These are phyloP conservation scores for Microplitis mediator DNA, from an alignment of 1,140 invertebrate genomes.

Conservation along the genomic window DNA sequence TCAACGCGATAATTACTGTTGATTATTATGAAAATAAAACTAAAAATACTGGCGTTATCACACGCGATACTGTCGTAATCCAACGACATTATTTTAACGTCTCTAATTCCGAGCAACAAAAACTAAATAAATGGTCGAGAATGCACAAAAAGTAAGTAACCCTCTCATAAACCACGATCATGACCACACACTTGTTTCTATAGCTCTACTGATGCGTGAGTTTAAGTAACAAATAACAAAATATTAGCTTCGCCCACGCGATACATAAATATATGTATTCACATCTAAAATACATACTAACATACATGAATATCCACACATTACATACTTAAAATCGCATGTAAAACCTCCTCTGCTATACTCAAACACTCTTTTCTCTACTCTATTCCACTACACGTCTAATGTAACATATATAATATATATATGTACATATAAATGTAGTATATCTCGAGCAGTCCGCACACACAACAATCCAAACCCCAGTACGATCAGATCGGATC, in stretches of 20 bases:
- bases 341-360: background rate
- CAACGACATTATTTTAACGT: slow-evolving; percentile 9
- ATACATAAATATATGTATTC: background rate
- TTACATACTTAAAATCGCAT: background rate
- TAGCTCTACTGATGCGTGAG: slow-evolving; percentile 17
- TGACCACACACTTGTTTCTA: background rate
- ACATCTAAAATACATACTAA: background rate
- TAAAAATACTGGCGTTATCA: background rate
- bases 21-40: background rate
- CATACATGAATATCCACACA: background rate
- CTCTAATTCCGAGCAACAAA: background rate
- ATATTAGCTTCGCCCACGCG: slow-evolving; percentile 27
- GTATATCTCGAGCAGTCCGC: slow-evolving; percentile 25
- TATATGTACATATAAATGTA: no score
- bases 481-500: slow-evolving; percentile 51
- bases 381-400: slow-evolving; percentile 6
- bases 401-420: background rate
- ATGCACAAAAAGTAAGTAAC: background rate
- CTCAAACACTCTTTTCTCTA: background rate
- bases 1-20: slow-evolving; percentile 2
- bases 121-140: background rate
- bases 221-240: background rate
- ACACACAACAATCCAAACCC: slow-evolving; percentile 43
- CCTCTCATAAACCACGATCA: background rate
- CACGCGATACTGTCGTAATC: slow-evolving; percentile 16